Evolutionary conservation across 2,113 vertebrate species (phyloP).

Genomic region (Fregetta grallaria): DNA sequence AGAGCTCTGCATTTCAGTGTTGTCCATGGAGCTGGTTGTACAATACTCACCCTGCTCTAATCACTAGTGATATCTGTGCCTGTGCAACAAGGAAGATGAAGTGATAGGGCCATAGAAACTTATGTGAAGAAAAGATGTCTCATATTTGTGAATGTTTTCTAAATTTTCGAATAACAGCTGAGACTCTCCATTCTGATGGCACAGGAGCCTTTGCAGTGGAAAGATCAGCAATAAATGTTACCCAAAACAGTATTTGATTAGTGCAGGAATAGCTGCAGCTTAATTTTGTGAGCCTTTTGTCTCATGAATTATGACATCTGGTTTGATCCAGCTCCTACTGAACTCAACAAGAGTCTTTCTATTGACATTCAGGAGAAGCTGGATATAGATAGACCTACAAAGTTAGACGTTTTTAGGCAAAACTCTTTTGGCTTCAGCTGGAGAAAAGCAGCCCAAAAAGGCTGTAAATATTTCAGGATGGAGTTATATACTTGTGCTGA

Average conservation of each 20-base stretch:
- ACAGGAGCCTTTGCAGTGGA: neutral
- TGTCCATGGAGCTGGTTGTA: neutral
- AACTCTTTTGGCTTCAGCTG: neutral
- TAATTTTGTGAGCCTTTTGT: neutral
- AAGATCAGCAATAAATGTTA: neutral
- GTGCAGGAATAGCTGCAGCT: neutral
- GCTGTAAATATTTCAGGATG: slow-evolving; percentile 19
- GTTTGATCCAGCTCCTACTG: neutral
- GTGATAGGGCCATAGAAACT: neutral
- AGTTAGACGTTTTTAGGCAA: neutral
- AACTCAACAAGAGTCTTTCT: slow-evolving; percentile 3
- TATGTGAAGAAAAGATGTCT: neutral
- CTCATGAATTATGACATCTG: neutral
- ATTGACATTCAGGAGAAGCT: neutral
- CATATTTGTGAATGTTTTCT: neutral
- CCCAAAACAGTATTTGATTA: neutral
- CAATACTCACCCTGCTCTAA: neutral
- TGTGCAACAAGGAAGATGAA: neutral
- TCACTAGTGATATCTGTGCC: neutral
- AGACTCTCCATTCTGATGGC: neutral
- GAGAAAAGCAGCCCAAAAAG: neutral
- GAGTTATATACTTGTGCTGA: slow-evolving; percentile 6
- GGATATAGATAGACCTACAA: neutral
- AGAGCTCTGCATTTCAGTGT: neutral
- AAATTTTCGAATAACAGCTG: neutral